Evolutionary conservation across 2,888 invertebrate genomes (phyloP).

Genomic region (Caenorhabditis macrosperma): DNA sequence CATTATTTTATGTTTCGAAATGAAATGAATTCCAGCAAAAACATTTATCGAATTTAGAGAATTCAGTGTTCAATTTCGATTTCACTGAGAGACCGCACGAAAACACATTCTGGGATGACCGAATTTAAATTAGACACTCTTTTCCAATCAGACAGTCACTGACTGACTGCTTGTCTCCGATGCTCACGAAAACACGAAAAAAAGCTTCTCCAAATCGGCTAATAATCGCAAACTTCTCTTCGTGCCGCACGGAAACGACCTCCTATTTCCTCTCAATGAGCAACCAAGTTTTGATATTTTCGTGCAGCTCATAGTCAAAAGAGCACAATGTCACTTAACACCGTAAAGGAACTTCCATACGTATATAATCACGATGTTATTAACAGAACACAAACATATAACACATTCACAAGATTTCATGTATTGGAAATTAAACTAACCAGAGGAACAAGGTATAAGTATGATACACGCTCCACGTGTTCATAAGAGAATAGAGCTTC

Average conservation of each 20-base stretch:
- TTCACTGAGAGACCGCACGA: background rate
- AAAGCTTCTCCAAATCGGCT: background rate
- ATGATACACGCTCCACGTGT: slow-evolving; percentile 41
- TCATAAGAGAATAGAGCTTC: slow-evolving; percentile 42
- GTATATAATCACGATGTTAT: background rate
- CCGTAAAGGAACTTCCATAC: background rate
- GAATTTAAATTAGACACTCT: background rate
- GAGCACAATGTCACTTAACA: background rate
- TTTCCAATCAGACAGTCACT: background rate
- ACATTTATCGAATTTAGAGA: background rate
- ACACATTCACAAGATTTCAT: background rate
- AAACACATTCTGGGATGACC: background rate
- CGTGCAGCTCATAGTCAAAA: background rate
- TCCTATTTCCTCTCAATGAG: slow-evolving; percentile 9
- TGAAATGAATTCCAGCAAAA: background rate
- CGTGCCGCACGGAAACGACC: slow-evolving; percentile 4
- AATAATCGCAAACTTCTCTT: slow-evolving; percentile 1
- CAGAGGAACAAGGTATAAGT: slow-evolving; percentile 52
- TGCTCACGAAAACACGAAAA: background rate
- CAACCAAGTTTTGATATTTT: background rate
- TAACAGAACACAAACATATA: slow-evolving; percentile 20
- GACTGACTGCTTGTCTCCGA: background rate
- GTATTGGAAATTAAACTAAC: slow-evolving; percentile 19
- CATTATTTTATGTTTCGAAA: background rate
- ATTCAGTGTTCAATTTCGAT: background rate